phyloP scores from a whole-genome alignment of 1,140 invertebrate genomes.

The Ceratitis capitata region DNA sequence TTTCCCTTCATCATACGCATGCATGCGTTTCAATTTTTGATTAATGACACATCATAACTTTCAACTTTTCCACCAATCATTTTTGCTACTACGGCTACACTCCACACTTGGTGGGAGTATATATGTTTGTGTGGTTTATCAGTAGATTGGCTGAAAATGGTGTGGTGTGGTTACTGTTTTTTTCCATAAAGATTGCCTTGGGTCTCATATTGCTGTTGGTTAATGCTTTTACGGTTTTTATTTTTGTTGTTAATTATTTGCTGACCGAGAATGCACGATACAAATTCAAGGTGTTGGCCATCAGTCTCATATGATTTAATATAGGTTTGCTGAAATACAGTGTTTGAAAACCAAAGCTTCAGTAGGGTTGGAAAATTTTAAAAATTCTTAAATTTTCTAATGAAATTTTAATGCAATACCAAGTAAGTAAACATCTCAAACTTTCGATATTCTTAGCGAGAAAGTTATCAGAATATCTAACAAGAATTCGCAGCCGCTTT shows the following conservation, averaged over 20 bases:
- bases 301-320: background rate
- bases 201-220: constrained; percentile 12
- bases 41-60: constrained; percentile 41
- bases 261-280: background rate
- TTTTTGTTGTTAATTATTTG: background rate
- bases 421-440: background rate
- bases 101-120: background rate
- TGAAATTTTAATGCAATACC: no score
- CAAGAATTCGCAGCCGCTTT: no score
- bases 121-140: background rate
- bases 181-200: background rate
- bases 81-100: background rate
- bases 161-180: background rate
- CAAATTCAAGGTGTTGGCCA: background rate
- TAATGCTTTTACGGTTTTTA: background rate
- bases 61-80: constrained; percentile 36
- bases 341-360: background rate
- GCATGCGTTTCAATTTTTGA: constrained; percentile 39
- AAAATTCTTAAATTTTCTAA: no score
- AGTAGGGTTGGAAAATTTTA: background rate
- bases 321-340: background rate
- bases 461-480: no score
- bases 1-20: constrained; percentile 34
- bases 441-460: no score
- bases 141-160: background rate